Evolutionary conservation across 2,888 invertebrate genomes (phyloP).

Genomic region (Anagyrus pseudococci): DNA sequence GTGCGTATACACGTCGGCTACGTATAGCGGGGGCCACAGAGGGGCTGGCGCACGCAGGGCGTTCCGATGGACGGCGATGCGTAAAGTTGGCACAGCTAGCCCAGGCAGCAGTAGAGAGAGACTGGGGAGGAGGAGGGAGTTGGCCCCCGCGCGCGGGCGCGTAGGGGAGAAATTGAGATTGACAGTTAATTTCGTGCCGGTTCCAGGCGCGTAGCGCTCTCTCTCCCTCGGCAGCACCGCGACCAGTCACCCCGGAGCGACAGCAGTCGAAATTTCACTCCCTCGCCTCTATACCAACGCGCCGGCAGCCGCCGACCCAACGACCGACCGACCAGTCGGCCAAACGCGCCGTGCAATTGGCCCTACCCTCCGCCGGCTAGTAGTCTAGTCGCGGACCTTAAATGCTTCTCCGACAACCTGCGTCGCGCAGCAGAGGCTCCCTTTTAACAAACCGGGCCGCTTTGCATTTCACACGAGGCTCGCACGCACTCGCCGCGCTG

Average conservation of each 20-base stretch:
- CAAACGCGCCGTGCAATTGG: no score
- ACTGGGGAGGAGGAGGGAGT: constrained; percentile 6
- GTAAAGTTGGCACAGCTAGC: constrained; percentile 13
- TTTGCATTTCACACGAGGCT: no score
- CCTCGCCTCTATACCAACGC: constrained; percentile 57
- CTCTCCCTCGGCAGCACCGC: constrained; percentile 4
- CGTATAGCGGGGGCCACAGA: neutral
- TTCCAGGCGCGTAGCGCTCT: constrained; percentile 43
- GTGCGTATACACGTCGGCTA: neutral
- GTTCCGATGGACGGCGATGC: constrained; percentile 30
- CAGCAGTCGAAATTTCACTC: constrained; percentile 52
- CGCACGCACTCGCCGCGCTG: no score
- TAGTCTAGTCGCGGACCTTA: no score
- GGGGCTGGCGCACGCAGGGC: neutral
- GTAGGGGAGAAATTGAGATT: constrained; percentile 58
- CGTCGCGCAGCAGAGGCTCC: no score
- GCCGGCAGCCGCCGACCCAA: constrained; percentile 46
- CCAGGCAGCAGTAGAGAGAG: constrained; percentile 2
- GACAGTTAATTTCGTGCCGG: constrained; percentile 60
- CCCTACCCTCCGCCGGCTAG: no score
- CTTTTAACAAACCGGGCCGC: no score
- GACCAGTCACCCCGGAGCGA: constrained; percentile 19
- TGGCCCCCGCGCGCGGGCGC: constrained; percentile 13
- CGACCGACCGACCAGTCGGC: no score
- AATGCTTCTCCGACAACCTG: no score